phyloP scores from a whole-genome alignment of 2,888 invertebrate genomes.

The Limnephilus lunatus region DNA sequence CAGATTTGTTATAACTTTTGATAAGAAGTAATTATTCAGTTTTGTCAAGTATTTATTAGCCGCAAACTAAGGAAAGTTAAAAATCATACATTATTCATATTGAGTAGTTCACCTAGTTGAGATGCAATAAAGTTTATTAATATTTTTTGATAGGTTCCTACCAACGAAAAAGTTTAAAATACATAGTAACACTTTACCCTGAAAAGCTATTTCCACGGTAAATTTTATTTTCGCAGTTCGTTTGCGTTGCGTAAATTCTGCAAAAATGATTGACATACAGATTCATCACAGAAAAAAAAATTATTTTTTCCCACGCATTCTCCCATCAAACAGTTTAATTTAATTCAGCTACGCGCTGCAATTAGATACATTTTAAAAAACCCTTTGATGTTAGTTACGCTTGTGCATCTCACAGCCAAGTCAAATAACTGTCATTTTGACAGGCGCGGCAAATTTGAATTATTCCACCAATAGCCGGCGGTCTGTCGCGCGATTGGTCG shows the following conservation, averaged over 20 bases:
- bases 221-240: neutral
- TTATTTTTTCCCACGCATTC: constrained; percentile 12
- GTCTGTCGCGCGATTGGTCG: constrained; percentile 34
- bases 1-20: too few relatives aligned
- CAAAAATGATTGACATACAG: neutral
- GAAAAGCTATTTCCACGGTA: neutral
- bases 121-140: too few relatives aligned
- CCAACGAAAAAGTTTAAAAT: too few relatives aligned
- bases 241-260: neutral
- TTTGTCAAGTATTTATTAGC: too few relatives aligned
- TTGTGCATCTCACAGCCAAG: constrained; percentile 32
- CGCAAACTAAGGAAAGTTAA: too few relatives aligned
- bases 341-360: constrained; percentile 12
- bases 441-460: constrained; percentile 53
- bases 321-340: constrained; percentile 11
- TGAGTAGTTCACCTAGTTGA: too few relatives aligned
- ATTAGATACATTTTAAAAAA: constrained; percentile 33
- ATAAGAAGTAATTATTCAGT: too few relatives aligned
- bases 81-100: too few relatives aligned
- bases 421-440: constrained; percentile 63
- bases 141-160: too few relatives aligned
- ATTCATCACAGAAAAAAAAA: neutral
- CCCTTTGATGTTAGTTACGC: constrained; percentile 51
- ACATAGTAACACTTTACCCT: neutral
- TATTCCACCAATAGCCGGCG: constrained; percentile 52